Percentiles rank a stretch among this genome's conserved stretches.
These are phyloP conservation scores for Pogona vitticeps DNA, from an alignment of 2,113 vertebrate genomes.

Conservation along the genomic window DNA sequence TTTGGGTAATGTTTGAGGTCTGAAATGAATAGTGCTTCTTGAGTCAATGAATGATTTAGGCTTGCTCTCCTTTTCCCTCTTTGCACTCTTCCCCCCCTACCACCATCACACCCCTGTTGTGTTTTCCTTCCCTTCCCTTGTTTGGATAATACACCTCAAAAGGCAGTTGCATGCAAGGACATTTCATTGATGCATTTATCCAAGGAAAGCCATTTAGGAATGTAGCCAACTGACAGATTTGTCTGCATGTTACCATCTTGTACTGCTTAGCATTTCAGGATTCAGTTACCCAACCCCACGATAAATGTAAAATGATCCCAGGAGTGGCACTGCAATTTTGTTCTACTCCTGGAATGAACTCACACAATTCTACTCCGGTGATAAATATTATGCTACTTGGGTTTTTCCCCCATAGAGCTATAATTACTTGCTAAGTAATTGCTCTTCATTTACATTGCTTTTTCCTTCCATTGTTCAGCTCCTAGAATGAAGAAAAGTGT, in stretches of 20 bases:
- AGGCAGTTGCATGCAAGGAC: background rate
- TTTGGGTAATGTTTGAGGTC: background rate
- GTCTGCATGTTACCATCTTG: background rate
- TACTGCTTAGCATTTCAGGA: background rate
- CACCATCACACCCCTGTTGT: background rate
- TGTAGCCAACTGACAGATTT: background rate
- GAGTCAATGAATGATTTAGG: background rate
- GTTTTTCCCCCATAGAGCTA: background rate
- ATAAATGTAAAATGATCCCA: constrained; percentile 6
- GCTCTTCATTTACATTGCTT: background rate
- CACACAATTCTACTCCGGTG: background rate
- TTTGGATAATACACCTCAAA: background rate
- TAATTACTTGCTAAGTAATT: background rate
- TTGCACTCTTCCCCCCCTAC: background rate
- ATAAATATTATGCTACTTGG: background rate
- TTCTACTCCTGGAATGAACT: background rate
- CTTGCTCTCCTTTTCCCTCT: background rate
- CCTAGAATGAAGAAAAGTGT: background rate
- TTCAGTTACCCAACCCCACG: background rate
- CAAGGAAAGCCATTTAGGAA: constrained; percentile 7
- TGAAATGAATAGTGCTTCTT: background rate
- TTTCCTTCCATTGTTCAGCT: background rate
- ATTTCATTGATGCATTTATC: background rate
- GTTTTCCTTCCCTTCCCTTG: background rate
- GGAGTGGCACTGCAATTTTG: background rate